Evolutionary conservation across 2,113 vertebrate genomes (phyloP).

Genomic region (Apteryx mantelli): DNA sequence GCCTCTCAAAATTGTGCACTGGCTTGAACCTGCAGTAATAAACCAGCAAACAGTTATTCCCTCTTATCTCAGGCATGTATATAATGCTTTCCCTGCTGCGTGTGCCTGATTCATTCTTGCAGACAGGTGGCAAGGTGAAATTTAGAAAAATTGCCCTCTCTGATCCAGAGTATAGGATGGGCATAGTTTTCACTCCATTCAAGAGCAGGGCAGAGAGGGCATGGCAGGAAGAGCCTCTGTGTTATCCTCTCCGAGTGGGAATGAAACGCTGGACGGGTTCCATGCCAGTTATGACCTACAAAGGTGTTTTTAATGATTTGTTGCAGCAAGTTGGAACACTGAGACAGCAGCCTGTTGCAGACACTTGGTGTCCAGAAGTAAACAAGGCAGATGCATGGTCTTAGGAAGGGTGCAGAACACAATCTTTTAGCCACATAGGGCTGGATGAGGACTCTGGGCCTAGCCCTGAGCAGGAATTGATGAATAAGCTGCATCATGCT

Average conservation of each 20-base stretch:
- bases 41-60: constrained; percentile 41
- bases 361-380: neutral
- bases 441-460: neutral
- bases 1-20: constrained; percentile 41
- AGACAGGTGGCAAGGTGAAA: constrained; percentile 34
- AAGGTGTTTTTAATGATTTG: neutral
- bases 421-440: neutral
- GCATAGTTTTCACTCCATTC: neutral
- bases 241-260: fast-evolving
- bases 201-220: neutral
- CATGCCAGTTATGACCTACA: neutral
- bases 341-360: neutral
- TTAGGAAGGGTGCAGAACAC: neutral
- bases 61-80: neutral
- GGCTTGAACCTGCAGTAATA: constrained; percentile 57
- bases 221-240: neutral
- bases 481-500: neutral
- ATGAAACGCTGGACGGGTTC: neutral
- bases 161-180: neutral
- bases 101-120: neutral
- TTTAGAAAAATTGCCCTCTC: neutral
- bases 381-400: neutral
- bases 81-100: constrained; percentile 21
- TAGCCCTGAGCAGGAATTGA: neutral
- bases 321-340: neutral